Conservation (phyloP, 2,113 vertebrate genomes). For the Otis tarda region DNA sequence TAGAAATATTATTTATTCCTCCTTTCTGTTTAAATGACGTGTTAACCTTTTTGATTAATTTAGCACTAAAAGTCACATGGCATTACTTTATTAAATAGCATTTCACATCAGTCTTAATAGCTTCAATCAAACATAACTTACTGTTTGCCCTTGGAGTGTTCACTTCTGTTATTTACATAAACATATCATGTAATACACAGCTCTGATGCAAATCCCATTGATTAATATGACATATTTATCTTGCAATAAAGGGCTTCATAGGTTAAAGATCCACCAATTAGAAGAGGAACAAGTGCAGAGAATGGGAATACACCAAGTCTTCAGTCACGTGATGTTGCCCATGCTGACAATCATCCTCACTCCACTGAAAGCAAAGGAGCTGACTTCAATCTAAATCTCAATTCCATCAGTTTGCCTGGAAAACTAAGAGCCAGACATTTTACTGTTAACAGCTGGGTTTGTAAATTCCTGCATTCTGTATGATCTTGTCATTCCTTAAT, state of each 20-base stretch:
- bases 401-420: not conserved
- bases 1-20: not conserved
- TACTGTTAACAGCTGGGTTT: not conserved
- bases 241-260: conserved; percentile 18
- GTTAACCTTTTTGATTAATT: conserved; percentile 27
- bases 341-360: not conserved
- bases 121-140: conserved; percentile 45
- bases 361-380: not conserved
- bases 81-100: conserved; percentile 39
- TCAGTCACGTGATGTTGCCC: not conserved
- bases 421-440: not conserved
- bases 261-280: conserved; percentile 11
- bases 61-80: not conserved
- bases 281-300: not conserved
- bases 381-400: not conserved
- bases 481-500: not conserved
- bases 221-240: conserved; percentile 45
- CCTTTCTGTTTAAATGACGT: not conserved
- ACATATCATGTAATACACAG: conserved; percentile 38
- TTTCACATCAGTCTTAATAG: not conserved
- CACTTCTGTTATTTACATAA: conserved; percentile 46
- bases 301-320: not conserved
- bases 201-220: conserved; percentile 36
- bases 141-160: conserved; percentile 46
- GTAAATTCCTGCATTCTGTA: not conserved